phyloP scores from a whole-genome alignment of 2,113 vertebrate genomes.

The Podarcis cretensis region DNA sequence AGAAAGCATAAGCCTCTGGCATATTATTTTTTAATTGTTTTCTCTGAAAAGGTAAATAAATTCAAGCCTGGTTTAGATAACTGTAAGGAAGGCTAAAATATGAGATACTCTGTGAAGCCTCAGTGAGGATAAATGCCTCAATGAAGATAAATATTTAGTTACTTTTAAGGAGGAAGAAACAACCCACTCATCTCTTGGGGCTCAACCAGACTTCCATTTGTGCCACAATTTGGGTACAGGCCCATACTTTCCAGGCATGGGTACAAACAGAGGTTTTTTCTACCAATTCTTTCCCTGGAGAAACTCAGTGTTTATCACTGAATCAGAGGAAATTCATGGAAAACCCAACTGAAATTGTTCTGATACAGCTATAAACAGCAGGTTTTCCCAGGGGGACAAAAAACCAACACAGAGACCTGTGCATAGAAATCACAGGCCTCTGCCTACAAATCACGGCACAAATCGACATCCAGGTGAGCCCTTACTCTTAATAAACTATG shows the following conservation, averaged over 20 bases:
- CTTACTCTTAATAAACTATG: constrained; percentile 32
- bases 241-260: not conserved
- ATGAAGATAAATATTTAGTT: constrained; percentile 64
- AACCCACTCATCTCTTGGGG: constrained; percentile 51
- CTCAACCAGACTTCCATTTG: no score
- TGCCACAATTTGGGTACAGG: no score
- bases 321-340: no score
- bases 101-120: constrained; percentile 70
- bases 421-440: no score
- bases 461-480: no score
- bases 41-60: constrained; percentile 76
- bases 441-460: no score
- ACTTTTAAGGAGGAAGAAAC: constrained; percentile 49
- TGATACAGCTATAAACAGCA: no score
- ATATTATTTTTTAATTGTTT: constrained; percentile 80
- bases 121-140: constrained; percentile 65
- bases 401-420: no score
- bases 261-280: not conserved
- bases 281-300: no score
- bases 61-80: constrained; percentile 77
- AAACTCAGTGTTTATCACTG: no score
- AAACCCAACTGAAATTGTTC: no score
- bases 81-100: constrained; percentile 79
- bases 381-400: no score
- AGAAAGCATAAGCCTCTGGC: constrained; percentile 73